Base-by-base conservation (phyloP, 1,140 invertebrate species). In the Procambarus clarkii region DNA sequence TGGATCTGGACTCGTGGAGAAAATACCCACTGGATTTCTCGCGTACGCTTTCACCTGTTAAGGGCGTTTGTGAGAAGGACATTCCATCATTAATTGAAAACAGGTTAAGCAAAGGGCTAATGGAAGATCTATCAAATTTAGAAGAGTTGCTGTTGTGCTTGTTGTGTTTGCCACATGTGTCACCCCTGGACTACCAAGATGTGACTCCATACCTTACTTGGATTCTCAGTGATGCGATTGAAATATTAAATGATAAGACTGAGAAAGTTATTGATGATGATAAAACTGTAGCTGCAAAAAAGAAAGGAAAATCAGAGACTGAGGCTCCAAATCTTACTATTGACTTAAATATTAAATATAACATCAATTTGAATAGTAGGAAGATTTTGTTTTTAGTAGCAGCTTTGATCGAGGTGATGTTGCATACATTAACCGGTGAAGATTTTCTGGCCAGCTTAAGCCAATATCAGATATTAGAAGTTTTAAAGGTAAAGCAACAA, bases 131-230 rank as follows among this genome's bases (percentile, higher is more conserved):
- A 2, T 85, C 84, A 21, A 94, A 94, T 93, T 94, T 95, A 21
- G 94, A 95, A 58, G 94, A 95, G 91, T 94, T 96, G 78, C 94
- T 96, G 93, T 95, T 95, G 93, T 94, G 95, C 54, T 93, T 96
- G 46, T 95, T 96, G 80, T 96, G 95, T 94, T 93, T 96, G 84
- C 96, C 96, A 58, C 96, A 96, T 94, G 93, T 96, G 58, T 95
- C 94, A 92, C 94, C 93, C 64, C 60, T 93, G 54, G 69, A 92
- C 78, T 78, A 92, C 58, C 90, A 92, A 60, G 82, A 78, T 89
- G 82, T 95, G 45, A 77, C 87, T n/a, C 88, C 92, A 24, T 69
- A 91, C 71, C 78, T 93, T 50, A 50, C 71, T 21, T 83, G 88
- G 74, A 79, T 91, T 54, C 64, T 93, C 21, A 83, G 78, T 69